These are phyloP conservation scores for Caenorhabditis sp. DNA, from an alignment of 2,888 invertebrate species.

Conservation along the genomic window DNA sequence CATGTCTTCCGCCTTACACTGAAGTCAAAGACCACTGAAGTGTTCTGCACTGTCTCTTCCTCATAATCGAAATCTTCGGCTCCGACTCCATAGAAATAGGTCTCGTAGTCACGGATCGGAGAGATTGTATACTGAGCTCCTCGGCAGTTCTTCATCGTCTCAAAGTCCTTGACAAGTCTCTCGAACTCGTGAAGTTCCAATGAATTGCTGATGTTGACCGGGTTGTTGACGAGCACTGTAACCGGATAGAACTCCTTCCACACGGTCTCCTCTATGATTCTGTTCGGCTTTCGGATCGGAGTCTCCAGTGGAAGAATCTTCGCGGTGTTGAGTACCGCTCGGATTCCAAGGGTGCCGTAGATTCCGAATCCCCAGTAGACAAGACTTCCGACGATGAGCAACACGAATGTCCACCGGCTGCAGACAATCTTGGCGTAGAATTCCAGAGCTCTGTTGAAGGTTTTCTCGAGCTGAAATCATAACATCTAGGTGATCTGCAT, in stretches of 20 bases:
- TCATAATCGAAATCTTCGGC: conserved; percentile 74
- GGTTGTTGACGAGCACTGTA: conserved; percentile 78
- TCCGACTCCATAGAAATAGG: conserved; percentile 70
- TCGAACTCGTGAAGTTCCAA: conserved; percentile 65
- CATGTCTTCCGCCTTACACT: conserved; percentile 29
- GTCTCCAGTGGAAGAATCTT: conserved; percentile 80
- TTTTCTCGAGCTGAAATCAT: conserved; percentile 35
- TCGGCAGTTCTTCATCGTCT: conserved; percentile 72
- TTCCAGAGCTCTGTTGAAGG: conserved; percentile 43
- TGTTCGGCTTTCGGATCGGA: conserved; percentile 78
- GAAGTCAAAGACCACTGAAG: conserved; percentile 35
- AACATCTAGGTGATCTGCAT: background rate
- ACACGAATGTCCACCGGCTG: conserved; percentile 29
- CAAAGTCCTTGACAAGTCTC: conserved; percentile 77
- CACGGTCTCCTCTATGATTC: conserved; percentile 77
- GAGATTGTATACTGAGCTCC: conserved; percentile 77
- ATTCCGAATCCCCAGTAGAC: conserved; percentile 72
- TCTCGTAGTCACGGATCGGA: conserved; percentile 79
- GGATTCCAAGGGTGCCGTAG: conserved; percentile 74
- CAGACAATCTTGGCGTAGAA: conserved; percentile 55
- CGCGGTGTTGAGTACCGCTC: conserved; percentile 77
- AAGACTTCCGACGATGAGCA: conserved; percentile 45
- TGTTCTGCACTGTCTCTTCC: conserved; percentile 46
- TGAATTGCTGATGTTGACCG: conserved; percentile 72
- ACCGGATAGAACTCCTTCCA: conserved; percentile 82